Percentiles rank a stretch among this genome's conserved stretches.
Evolutionary conservation across 1,140 invertebrate genomes (phyloP).

Genomic region (Meloidogyne exigua): DNA sequence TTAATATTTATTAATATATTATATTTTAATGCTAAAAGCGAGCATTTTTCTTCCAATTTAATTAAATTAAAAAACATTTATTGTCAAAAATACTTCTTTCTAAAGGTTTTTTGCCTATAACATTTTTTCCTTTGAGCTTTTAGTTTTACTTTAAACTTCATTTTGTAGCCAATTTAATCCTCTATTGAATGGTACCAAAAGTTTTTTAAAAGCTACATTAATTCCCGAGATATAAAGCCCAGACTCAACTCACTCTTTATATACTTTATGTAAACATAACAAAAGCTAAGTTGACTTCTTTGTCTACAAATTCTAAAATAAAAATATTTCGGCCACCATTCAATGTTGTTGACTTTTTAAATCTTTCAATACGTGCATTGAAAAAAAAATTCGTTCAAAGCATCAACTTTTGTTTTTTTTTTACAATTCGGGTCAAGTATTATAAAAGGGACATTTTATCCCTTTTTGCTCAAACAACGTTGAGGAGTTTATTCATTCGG

Average conservation of each 20-base stretch:
- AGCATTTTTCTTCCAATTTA: too few relatives aligned
- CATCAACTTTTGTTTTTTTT: not conserved
- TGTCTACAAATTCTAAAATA: not conserved
- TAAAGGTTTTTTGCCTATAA: not conserved
- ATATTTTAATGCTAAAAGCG: too few relatives aligned
- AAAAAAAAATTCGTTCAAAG: conserved; percentile 5
- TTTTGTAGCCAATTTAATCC: not conserved
- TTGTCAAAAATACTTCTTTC: not conserved
- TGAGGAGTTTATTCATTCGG: not conserved
- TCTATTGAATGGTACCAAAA: not conserved
- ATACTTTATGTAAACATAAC: not conserved
- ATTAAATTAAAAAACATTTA: too few relatives aligned
- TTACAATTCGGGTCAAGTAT: not conserved
- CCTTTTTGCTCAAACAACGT: not conserved
- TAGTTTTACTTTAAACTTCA: too few relatives aligned
- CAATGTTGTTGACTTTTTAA: conserved; percentile 1
- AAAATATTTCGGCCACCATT: conserved; percentile 1
- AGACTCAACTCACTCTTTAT: not conserved
- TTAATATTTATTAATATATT: too few relatives aligned
- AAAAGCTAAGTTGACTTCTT: not conserved
- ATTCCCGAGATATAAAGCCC: not conserved
- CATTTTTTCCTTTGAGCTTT: not conserved
- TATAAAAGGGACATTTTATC: not conserved
- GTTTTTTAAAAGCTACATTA: not conserved
- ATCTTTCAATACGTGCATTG: not conserved